Evolutionary conservation across 2,113 vertebrate species (phyloP).

Genomic region (Heterotis niloticus): DNA sequence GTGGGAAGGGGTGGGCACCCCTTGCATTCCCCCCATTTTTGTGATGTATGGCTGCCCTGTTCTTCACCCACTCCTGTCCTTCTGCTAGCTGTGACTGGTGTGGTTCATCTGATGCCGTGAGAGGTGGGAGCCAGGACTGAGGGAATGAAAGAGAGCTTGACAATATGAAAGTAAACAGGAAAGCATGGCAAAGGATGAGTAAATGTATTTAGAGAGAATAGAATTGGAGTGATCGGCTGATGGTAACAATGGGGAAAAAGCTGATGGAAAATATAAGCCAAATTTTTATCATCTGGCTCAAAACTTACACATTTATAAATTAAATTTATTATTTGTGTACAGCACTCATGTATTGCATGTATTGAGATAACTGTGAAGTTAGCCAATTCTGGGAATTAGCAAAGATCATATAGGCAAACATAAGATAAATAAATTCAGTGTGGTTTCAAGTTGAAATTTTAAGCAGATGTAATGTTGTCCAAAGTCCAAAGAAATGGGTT

Average conservation of each 20-base stretch:
- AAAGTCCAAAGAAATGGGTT: neutral
- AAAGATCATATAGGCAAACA: neutral
- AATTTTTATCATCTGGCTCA: no score
- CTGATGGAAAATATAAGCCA: no score
- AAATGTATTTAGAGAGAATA: neutral
- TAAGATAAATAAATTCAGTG: neutral
- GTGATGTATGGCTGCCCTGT: constrained; percentile 59
- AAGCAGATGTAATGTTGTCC: neutral
- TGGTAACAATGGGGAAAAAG: neutral
- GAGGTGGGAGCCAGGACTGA: constrained; percentile 17
- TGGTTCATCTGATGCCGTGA: neutral
- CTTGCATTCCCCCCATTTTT: constrained; percentile 68
- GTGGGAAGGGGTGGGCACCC: constrained; percentile 58
- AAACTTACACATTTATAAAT: no score
- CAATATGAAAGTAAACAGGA: no score
- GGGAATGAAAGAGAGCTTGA: constrained; percentile 17
- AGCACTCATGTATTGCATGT: no score
- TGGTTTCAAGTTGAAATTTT: neutral
- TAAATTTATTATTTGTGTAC: no score
- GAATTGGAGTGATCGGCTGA: neutral
- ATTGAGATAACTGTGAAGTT: no score
- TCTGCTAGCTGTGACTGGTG: constrained; percentile 21
- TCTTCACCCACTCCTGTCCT: constrained; percentile 54
- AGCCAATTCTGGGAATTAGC: no score
- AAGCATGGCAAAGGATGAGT: no score